Percentiles rank a stretch among this genome's conserved stretches.
phyloP scores from a whole-genome alignment of 2,888 invertebrate species.

The Alviniconcha strummeri region DNA sequence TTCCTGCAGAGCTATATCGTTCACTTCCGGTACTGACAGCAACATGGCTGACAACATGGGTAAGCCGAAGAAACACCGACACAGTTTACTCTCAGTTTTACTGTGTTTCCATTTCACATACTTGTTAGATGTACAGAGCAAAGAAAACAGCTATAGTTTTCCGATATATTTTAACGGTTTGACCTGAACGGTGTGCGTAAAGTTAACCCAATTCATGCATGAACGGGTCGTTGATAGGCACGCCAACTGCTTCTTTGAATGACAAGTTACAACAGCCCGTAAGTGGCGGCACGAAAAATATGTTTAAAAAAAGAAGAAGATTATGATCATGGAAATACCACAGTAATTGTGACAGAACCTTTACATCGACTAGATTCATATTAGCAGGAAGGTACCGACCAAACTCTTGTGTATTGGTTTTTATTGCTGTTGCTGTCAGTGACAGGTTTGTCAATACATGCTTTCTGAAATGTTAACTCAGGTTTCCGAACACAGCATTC shows the following conservation, averaged over 20 bases:
- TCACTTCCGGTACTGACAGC: conserved; percentile 24
- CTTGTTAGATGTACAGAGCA: background rate
- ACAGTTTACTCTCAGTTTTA: background rate
- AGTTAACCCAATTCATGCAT: too few species aligned
- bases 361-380: background rate
- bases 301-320: background rate
- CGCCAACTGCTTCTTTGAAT: background rate
- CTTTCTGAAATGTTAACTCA: too few species aligned
- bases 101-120: background rate
- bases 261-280: background rate
- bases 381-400: too few species aligned
- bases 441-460: too few species aligned
- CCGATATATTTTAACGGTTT: background rate
- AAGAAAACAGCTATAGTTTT: background rate
- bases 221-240: conserved; percentile 15
- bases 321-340: background rate
- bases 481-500: too few species aligned
- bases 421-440: too few species aligned
- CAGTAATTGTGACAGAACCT: background rate
- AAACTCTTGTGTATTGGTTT: too few species aligned
- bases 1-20: background rate
- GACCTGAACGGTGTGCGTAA: too few species aligned
- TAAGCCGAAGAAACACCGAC: background rate
- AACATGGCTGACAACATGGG: conserved; percentile 25
- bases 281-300: background rate